Base-by-base conservation (phyloP, 1,140 invertebrate genomes). In the Argopecten irradians region DNA sequence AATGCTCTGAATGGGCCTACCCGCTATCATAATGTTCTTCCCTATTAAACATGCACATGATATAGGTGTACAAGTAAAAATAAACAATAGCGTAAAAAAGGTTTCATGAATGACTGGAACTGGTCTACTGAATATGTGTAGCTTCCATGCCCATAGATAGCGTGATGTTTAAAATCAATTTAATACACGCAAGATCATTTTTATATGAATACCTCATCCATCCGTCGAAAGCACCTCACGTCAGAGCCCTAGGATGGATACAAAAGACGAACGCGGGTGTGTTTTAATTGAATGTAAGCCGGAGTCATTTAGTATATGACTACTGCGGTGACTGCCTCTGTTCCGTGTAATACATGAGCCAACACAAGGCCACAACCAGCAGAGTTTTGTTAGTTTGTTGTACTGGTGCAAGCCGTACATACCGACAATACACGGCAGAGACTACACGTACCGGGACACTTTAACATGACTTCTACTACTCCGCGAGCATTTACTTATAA, bases 201-300 rank as follows among this genome's bases (percentile, higher is more conserved):
- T 71, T 71, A 71, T 71, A 71, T 71, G 55, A 71, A 71, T 71
- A 71, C n/a, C 55, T 22, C 55, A 71, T 71, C 55, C 55, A 71
- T 28, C 55, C 19, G 22, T 8, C 55, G 55, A 71, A 71, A 71
- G 55, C 55, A 5, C 55, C 16, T 28, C 55, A 71, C n/a, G 55
- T 71, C 55, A 71, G 28, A 71, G 28, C 55, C 55, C 55, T 22
- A 71, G n/a, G 55, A 71, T 71, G 55, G 55, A 71, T 71, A 71
- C 55, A 71, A 71, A 71, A 28, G 55, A 71, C 5, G 28, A 71
- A 8, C 55, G 28, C 55, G 55, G 55, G 55, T 71, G 55, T 71
- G 28, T 71, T 71, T 71, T 71, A 71, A 71, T 71, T 71, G 55
- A 71, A n/a, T 71, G 55, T 71, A 16, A 16, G n/a, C 22, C n/a